A percentile compares a stretch with the other conserved stretches of the same genome.
phyloP scores from a whole-genome alignment of 2,113 vertebrate species.

The Erythrocebus patas region DNA sequence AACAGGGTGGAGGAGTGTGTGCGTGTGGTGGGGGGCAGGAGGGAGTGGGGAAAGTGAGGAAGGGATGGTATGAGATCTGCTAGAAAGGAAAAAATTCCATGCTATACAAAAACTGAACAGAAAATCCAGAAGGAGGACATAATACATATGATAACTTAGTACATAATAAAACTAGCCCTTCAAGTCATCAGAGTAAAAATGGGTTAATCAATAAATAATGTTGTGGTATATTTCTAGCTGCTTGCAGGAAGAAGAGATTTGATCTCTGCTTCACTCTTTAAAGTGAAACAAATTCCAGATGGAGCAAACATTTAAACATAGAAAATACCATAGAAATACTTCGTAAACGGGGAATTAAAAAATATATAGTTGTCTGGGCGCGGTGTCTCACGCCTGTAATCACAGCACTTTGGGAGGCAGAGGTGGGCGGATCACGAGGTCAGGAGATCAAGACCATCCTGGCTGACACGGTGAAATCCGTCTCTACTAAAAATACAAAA shows the following conservation, averaged over 20 bases:
- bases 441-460: too few species aligned
- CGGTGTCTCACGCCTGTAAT: too few species aligned
- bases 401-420: too few species aligned
- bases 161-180: not conserved
- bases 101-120: not conserved
- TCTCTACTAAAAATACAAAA: too few species aligned
- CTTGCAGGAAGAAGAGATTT: not conserved
- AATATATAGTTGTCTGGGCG: not conserved
- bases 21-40: too few species aligned
- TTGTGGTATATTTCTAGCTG: not conserved
- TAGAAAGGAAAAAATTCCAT: not conserved
- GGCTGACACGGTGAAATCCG: too few species aligned
- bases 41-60: too few species aligned
- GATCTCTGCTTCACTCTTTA: not conserved
- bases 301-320: not conserved
- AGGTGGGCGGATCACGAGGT: too few species aligned
- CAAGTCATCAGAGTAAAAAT: not conserved
- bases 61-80: not conserved
- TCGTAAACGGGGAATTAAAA: not conserved
- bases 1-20: not conserved
- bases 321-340: not conserved
- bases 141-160: not conserved
- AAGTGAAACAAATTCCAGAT: not conserved
- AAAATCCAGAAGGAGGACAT: not conserved
- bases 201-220: not conserved